Base-by-base conservation (phyloP, 2,888 invertebrate species). In the Agrochola lota region DNA sequence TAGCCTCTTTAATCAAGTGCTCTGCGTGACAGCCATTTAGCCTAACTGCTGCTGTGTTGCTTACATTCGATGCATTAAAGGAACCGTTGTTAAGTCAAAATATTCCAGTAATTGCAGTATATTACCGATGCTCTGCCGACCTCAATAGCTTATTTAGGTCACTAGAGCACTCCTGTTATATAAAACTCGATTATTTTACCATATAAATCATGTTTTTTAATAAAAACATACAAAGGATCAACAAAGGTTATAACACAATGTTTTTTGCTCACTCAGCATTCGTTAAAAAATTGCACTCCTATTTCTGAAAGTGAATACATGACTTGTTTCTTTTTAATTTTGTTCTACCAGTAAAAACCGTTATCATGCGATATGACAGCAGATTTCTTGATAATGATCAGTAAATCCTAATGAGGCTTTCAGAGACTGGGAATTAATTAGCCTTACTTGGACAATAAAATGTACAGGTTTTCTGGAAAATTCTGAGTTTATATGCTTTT, bases 141-240 rank as follows among this genome's bases (percentile, higher is more conserved):
- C 83, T 72, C 30, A 69, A 74, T 66, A 71, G 15, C 49, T 17
- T 57, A 81, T 85, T 69, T 74, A 81, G 85, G 85, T 85, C 82
- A 84, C 68, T 69, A 35, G 78, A 74, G 59, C 74, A 59, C 64
- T 64, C 40, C 78, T 74, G 74, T 66, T 57, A 74, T 57, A 71
- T 77, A 84, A 84, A 85, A 81, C 71, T 72, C 55, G 52, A 74
- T 81, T 85, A 85, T 67, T 74, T 81, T 52, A 49, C 52, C 64
- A 66, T 57, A 66, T 69, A 57, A 74, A 85, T 74, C 49, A 77
- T 57, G 23, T 62, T 68, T 35, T 71, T 72, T 68, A 74, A 81
- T 68, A 57, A 64, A 74, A 62, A 59, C 46, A 15, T 52, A 52
- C 63, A 62, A 66, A 66, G 71, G 26, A n/a, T 62, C 23, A 59